Evolutionary conservation across 2,888 invertebrate genomes (phyloP).

Genomic region (Microctonus aethiopoides): DNA sequence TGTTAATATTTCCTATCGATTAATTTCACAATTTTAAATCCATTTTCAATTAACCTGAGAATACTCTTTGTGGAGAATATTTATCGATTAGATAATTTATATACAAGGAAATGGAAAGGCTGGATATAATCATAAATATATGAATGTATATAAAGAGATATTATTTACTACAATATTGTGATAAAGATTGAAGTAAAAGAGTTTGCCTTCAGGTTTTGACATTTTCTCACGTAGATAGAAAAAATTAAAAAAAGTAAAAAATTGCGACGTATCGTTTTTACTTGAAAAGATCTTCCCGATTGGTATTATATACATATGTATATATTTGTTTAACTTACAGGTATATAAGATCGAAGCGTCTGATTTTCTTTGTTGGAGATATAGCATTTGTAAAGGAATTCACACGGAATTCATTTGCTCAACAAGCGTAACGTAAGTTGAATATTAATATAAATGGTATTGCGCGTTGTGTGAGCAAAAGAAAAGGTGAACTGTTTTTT

Average conservation of each 20-base stretch:
- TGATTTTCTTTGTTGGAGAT: conserved; percentile 21
- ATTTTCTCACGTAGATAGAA: conserved; percentile 5
- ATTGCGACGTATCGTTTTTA: conserved; percentile 8
- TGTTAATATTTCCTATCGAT: background rate
- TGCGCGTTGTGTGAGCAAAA: conserved; percentile 28
- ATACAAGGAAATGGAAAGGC: background rate
- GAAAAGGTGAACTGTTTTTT: background rate
- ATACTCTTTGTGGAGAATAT: background rate
- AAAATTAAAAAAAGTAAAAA: conserved; percentile 3
- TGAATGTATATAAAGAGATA: background rate
- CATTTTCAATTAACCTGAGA: background rate
- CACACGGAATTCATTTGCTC: conserved; percentile 37
- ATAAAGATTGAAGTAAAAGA: background rate
- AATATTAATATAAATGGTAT: conserved; percentile 32
- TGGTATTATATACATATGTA: background rate
- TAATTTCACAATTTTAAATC: background rate
- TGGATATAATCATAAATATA: no score
- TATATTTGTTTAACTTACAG: background rate
- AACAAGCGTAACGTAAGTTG: conserved; percentile 32
- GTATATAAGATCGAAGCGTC: conserved; percentile 20
- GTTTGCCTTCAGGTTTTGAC: background rate
- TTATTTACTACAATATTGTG: no score
- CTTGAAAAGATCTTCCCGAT: background rate
- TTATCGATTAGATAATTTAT: background rate
- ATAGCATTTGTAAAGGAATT: conserved; percentile 28